phyloP scores from a whole-genome alignment of 2,113 vertebrate species.

The Eulacestoma nigropectus region DNA sequence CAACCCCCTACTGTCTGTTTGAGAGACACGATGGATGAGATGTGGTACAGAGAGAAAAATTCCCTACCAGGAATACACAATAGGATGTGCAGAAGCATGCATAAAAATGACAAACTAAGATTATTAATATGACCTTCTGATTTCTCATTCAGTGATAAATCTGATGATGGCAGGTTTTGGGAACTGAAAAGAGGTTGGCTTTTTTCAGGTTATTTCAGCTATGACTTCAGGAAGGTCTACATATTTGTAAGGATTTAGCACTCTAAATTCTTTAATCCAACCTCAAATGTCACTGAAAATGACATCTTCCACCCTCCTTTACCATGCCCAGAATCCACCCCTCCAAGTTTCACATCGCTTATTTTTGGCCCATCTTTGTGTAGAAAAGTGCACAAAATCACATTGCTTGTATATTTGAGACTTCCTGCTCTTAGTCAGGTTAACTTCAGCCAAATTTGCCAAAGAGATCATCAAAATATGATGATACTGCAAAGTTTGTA shows the following conservation, averaged over 20 bases:
- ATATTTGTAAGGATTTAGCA: background rate
- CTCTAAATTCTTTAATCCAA: background rate
- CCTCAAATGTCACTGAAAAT: background rate
- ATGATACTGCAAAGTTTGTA: background rate
- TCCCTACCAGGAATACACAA: background rate
- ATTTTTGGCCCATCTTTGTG: background rate
- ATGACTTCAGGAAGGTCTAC: background rate
- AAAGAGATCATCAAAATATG: background rate
- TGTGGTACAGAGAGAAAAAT: background rate
- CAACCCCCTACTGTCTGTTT: background rate
- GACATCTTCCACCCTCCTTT: background rate
- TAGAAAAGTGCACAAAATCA: background rate
- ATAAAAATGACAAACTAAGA: background rate
- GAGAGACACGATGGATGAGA: background rate
- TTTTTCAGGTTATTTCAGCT: background rate
- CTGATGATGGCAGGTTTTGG: background rate
- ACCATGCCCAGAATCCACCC: fast-evolving
- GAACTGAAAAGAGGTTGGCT: fast-evolving
- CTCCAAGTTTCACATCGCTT: background rate
- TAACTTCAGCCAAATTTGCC: background rate
- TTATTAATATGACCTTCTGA: background rate
- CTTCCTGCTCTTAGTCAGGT: background rate
- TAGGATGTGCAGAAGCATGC: background rate
- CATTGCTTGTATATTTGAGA: background rate
- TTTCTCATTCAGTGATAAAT: background rate